Evolutionary conservation across 2,113 vertebrate genomes (phyloP), one percentile per base, ranked within the genome.

Genomic region (Poecile atricapillus): DNA sequence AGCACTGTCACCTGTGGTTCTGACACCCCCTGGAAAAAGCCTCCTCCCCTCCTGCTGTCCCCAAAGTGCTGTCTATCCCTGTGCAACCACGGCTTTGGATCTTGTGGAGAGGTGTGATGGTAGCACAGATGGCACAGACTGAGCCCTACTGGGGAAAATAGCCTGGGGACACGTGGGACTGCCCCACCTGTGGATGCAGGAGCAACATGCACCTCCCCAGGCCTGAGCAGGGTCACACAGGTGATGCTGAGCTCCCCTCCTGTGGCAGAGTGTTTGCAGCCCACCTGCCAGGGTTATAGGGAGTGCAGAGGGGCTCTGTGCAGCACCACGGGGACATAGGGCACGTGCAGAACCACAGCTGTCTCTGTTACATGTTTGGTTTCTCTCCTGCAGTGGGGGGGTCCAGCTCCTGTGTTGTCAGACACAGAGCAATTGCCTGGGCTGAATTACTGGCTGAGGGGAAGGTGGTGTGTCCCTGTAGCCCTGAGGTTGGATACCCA

Each of bases 1-100:
- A 39, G 31, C 13, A 15, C 69, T 3, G 6, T 60, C 89, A 87
- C 89, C 62, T 82, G 80, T 6, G n/a, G 56, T 60, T 91, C 65
- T 82, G 74, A 73, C 84, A 91, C 49, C 62, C 31, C 44, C 53
- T 84, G 0, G 0, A 31, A 73, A 22, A 80, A 80, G 43, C 75
- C 77, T 87, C 78, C 78, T 93, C 88, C 44, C 70, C 50, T 79
- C 78, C 92, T 87, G 71, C 87, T 86, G 77, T 83, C 84, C 75
- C 55, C 67, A 55, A 70, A 90, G 77, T 1, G 2, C 55, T n/a
- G 49, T 67, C 70, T 95, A 0, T 52, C 65, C 83, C 67, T 20
- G 43, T n/a, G 84, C 56, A 76, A 60, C 70, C 80, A 74, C 10
- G 0, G 21, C 82, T 76, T 53, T 10, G 43, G 46, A 46, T 80